phyloP scores from a whole-genome alignment of 2,888 invertebrate species.

The Mesoligia furuncula region DNA sequence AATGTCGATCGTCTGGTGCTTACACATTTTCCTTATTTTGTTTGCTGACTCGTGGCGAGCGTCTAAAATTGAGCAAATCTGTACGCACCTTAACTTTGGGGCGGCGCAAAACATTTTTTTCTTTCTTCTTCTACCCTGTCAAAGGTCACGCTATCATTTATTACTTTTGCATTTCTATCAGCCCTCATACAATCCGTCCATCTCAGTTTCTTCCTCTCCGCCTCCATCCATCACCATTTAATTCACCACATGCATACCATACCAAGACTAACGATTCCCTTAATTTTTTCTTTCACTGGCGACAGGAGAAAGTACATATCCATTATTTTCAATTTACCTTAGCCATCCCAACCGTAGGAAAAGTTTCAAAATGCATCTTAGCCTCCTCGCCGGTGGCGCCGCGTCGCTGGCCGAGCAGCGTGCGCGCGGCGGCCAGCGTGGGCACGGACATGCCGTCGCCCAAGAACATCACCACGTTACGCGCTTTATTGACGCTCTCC shows the following conservation, averaged over 20 bases:
- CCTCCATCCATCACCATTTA: neutral
- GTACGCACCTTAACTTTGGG: neutral
- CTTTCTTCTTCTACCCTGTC: neutral
- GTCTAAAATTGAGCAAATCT: neutral
- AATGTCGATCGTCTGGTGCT: neutral
- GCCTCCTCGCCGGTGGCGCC: slow-evolving; percentile 90
- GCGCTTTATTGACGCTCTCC: slow-evolving; percentile 55
- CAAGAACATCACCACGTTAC: slow-evolving; percentile 88
- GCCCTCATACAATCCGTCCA: neutral
- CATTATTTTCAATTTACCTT: slow-evolving; percentile 85
- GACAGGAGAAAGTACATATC: neutral
- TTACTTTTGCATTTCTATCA: neutral
- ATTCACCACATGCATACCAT: neutral
- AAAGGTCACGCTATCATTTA: neutral
- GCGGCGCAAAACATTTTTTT: neutral
- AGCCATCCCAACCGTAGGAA: slow-evolving; percentile 91
- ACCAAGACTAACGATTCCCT: neutral
- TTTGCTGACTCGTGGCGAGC: neutral
- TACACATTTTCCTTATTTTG: neutral
- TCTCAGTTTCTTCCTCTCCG: neutral
- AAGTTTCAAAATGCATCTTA: slow-evolving; percentile 91
- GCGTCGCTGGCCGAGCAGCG: slow-evolving; percentile 91
- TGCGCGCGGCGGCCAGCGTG: slow-evolving; percentile 92
- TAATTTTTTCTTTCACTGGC: neutral
- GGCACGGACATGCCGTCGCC: slow-evolving; percentile 92